Conservation (phyloP, 2,888 invertebrate genomes). For the Escarpia spicata region DNA sequence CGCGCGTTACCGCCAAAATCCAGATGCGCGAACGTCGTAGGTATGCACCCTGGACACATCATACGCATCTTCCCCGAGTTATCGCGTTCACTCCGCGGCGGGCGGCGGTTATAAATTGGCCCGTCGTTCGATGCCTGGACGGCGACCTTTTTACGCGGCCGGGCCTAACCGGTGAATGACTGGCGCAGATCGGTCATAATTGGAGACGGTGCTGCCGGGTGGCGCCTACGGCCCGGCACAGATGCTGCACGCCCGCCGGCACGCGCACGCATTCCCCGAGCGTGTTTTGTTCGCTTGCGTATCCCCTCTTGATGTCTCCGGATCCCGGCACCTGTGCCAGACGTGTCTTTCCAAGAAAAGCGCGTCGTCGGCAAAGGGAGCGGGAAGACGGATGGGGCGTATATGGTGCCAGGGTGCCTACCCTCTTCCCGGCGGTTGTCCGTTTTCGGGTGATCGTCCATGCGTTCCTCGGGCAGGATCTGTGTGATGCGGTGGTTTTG, state of each 20-base stretch:
- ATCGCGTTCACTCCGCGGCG: background rate
- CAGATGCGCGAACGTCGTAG: background rate
- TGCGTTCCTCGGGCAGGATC: background rate
- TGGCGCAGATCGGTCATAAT: background rate
- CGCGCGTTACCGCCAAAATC: background rate
- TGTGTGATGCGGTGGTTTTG: background rate
- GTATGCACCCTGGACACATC: background rate
- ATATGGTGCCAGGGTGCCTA: background rate
- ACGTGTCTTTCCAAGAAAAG: background rate
- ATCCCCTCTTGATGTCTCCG: background rate
- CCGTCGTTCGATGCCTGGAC: background rate
- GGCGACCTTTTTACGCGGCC: background rate
- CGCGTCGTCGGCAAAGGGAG: background rate
- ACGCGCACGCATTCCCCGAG: background rate
- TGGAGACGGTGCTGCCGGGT: background rate
- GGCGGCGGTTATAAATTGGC: constrained; percentile 1
- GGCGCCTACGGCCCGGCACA: background rate
- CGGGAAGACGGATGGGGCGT: background rate
- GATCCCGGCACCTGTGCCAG: background rate
- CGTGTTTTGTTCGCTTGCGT: background rate
- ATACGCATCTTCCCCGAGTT: background rate
- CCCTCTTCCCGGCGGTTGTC: background rate
- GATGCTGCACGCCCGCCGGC: background rate
- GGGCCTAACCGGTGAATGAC: background rate
- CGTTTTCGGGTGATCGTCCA: background rate